phyloP scores from a whole-genome alignment of 2,888 invertebrate genomes.

The Steinernema scapterisci region DNA sequence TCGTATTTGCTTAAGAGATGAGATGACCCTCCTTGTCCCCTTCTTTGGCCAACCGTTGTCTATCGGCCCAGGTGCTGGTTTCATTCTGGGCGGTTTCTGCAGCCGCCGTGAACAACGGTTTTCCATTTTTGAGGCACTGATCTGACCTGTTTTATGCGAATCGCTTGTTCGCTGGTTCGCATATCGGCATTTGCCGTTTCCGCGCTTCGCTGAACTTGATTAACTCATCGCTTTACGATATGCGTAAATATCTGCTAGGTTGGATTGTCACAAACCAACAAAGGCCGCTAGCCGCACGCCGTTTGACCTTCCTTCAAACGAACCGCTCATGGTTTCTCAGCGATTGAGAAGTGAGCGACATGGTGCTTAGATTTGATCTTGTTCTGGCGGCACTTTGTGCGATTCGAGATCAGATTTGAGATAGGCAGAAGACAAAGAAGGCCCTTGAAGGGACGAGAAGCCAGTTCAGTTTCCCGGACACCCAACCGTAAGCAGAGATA shows the following conservation, averaged over 20 bases:
- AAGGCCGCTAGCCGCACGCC: slow-evolving; percentile 13
- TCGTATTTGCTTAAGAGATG: slow-evolving; percentile 21
- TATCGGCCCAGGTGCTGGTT: slow-evolving; percentile 20
- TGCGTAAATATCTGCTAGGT: background rate
- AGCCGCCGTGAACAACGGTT: no score
- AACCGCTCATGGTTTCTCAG: slow-evolving; percentile 22
- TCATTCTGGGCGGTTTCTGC: background rate
- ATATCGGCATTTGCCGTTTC: no score
- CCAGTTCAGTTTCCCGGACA: slow-evolving; percentile 6
- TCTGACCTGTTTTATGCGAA: no score
- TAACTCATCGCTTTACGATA: background rate
- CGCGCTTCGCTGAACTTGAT: background rate
- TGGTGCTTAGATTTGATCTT: background rate
- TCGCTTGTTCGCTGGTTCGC: no score
- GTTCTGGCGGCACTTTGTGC: slow-evolving; percentile 19
- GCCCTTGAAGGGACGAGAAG: background rate
- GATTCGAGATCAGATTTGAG: slow-evolving; percentile 25
- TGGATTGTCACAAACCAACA: slow-evolving; percentile 12
- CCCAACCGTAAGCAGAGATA: background rate
- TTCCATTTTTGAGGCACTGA: no score
- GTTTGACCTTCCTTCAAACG: slow-evolving; percentile 24
- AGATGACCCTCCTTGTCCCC: slow-evolving; percentile 29
- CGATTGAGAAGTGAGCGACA: slow-evolving; percentile 15
- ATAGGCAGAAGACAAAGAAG: slow-evolving; percentile 6
- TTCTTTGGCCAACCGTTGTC: slow-evolving; percentile 1